phyloP scores from a whole-genome alignment of 2,797 vertebrate species.

The Xiphorhynchus erythropygius region DNA sequence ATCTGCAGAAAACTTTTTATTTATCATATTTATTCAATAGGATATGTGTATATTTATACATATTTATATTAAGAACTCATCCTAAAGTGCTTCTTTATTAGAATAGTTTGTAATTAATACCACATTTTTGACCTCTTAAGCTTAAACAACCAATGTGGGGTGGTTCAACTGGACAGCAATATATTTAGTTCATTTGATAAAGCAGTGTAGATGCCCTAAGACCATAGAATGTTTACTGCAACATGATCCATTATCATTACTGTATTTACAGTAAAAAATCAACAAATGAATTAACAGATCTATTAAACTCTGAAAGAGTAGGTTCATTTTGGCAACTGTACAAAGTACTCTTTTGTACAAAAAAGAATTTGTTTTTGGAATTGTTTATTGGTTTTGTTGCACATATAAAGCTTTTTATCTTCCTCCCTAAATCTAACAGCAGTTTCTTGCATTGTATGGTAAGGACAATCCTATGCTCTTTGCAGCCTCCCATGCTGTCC shows the following conservation, averaged over 20 bases:
- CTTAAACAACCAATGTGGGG: background rate
- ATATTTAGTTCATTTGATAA: background rate
- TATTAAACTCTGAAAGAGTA: background rate
- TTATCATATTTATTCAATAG: background rate
- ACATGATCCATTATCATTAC: background rate
- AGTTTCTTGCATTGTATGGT: background rate
- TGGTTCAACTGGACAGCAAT: background rate
- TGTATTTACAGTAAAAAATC: background rate
- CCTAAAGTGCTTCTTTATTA: background rate
- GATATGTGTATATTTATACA: background rate
- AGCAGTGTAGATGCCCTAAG: background rate
- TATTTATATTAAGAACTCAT: background rate
- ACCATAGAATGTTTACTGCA: background rate
- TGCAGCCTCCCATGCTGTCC: background rate
- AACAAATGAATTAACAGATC: background rate
- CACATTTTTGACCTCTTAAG: background rate
- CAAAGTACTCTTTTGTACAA: background rate
- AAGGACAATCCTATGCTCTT: background rate
- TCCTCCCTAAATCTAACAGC: background rate
- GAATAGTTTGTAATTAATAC: background rate
- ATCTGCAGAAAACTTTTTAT: background rate
- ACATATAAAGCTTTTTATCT: background rate
- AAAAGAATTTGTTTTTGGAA: background rate
- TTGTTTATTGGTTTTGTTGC: background rate
- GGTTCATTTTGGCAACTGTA: background rate